phyloP scores from a whole-genome alignment of 2,888 invertebrate genomes.

The Mellilla xanthometata region DNA sequence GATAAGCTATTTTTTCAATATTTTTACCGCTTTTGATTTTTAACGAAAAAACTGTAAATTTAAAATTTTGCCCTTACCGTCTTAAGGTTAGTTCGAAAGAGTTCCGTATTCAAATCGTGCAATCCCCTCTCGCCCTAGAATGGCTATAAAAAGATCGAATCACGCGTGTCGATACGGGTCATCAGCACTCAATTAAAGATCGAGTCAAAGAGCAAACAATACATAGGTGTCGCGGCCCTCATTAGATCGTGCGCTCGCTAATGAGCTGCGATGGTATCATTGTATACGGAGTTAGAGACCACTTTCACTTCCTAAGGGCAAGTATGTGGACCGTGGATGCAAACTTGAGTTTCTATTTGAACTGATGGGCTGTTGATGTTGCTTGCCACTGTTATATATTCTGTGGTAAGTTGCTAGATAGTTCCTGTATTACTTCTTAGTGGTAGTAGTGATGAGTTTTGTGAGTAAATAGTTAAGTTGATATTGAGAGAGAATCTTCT shows the following conservation, averaged over 20 bases:
- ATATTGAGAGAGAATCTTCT: too few relatives aligned
- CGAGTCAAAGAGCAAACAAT: constrained; percentile 47
- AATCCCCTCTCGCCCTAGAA: constrained; percentile 10
- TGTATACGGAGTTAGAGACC: constrained; percentile 26
- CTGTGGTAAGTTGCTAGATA: neutral
- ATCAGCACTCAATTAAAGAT: constrained; percentile 42
- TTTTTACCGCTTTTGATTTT: too few relatives aligned
- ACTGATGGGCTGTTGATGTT: constrained; percentile 8
- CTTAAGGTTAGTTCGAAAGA: too few relatives aligned
- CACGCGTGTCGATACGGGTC: constrained; percentile 34
- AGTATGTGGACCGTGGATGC: constrained; percentile 30
- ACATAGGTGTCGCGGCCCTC: constrained; percentile 60
- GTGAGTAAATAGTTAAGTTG: too few relatives aligned
- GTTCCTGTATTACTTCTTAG: too few relatives aligned
- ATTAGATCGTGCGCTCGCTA: constrained; percentile 68
- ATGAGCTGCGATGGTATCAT: constrained; percentile 68
- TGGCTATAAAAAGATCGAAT: constrained; percentile 20
- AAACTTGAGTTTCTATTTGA: constrained; percentile 23
- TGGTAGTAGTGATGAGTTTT: too few relatives aligned
- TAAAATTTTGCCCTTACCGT: too few relatives aligned
- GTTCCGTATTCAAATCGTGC: neutral
- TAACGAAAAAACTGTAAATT: too few relatives aligned
- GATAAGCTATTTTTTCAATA: too few relatives aligned
- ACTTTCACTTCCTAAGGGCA: constrained; percentile 71
- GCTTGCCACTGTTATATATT: neutral